Evolutionary conservation across 1,140 invertebrate genomes (phyloP).

Genomic region (Pseudomyrmex concolor): DNA sequence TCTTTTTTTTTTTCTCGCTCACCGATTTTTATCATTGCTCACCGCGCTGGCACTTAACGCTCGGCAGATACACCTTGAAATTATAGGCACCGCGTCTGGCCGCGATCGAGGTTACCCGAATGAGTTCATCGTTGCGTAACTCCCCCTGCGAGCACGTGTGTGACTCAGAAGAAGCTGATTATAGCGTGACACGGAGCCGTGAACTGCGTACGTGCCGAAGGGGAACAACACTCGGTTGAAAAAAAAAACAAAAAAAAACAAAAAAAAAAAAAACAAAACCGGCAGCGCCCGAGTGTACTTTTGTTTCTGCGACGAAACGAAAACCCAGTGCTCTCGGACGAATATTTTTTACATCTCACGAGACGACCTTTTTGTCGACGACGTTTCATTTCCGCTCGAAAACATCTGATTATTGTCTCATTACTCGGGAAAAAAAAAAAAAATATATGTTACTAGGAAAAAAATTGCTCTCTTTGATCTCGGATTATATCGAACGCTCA

Average conservation of each 20-base stretch:
- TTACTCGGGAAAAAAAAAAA: background rate
- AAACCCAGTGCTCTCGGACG: background rate
- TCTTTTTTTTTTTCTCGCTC: too few relatives aligned
- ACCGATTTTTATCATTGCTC: background rate
- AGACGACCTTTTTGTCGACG: background rate
- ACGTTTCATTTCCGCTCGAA: too few relatives aligned
- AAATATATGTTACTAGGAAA: too few relatives aligned
- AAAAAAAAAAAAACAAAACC: background rate
- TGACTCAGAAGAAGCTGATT: constrained; percentile 57
- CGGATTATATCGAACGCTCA: too few relatives aligned
- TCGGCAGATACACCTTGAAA: constrained; percentile 36
- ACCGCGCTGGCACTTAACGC: background rate
- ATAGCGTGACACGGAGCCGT: constrained; percentile 49
- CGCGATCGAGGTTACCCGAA: constrained; percentile 51
- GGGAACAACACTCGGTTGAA: constrained; percentile 21
- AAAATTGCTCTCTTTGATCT: too few relatives aligned
- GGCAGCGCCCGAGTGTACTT: background rate
- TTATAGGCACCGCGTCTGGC: constrained; percentile 40
- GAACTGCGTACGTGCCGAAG: constrained; percentile 47
- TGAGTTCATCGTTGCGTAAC: constrained; percentile 59
- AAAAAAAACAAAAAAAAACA: too few relatives aligned
- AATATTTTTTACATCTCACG: constrained; percentile 1
- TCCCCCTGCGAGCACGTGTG: constrained; percentile 34
- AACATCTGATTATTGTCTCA: too few relatives aligned
- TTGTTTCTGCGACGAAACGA: background rate